Evolutionary conservation across 2,888 invertebrate species (phyloP).

Genomic region (Eubasilissa splendida): DNA sequence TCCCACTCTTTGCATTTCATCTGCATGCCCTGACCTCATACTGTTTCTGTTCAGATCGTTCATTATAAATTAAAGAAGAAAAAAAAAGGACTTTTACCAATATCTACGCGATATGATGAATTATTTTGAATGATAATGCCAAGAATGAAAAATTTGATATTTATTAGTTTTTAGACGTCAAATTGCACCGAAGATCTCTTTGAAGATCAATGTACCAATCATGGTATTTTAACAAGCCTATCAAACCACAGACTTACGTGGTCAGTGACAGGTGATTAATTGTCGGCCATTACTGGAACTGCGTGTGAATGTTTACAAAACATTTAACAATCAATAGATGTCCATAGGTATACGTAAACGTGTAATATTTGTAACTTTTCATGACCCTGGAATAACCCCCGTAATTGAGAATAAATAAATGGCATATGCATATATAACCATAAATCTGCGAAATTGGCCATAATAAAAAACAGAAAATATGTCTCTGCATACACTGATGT

Average conservation of each 20-base stretch:
- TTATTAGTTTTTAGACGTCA: neutral
- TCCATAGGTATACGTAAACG: neutral
- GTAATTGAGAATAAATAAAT: neutral
- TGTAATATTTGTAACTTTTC: constrained; percentile 5
- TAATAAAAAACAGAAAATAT: too few species aligned
- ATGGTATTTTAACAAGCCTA: constrained; percentile 4
- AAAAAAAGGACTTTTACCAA: too few species aligned
- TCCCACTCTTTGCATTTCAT: too few species aligned
- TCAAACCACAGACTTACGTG: neutral
- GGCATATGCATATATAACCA: too few species aligned
- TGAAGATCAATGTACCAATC: neutral
- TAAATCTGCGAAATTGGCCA: too few species aligned
- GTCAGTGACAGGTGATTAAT: constrained; percentile 3
- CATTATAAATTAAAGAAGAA: too few species aligned
- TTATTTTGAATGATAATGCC: too few species aligned
- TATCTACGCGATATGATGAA: too few species aligned
- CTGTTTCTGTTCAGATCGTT: too few species aligned
- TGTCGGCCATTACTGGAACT: neutral
- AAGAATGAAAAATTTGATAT: too few species aligned
- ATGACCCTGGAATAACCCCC: neutral
- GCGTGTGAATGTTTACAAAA: constrained; percentile 25
- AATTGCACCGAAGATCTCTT: neutral
- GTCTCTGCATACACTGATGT: too few species aligned
- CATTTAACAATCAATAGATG: constrained; percentile 19
- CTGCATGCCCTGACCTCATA: too few species aligned